Evolutionary conservation across 2,797 vertebrate species (phyloP).

Genomic region (Eulemur rubriventer): DNA sequence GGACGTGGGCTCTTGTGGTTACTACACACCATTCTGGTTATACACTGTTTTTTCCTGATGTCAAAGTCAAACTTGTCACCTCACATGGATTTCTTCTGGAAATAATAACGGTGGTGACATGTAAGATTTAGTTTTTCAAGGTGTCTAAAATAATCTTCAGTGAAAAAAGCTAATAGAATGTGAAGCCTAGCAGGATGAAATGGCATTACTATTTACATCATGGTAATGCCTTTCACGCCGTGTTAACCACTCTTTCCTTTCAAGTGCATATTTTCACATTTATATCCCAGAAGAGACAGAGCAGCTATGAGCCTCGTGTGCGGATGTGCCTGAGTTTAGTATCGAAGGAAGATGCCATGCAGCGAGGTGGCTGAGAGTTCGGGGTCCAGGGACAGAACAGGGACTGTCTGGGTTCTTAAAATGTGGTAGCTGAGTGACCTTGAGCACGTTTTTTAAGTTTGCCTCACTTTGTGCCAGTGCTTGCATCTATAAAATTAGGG

Average conservation of each 20-base stretch:
- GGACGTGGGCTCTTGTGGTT: neutral
- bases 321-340: neutral
- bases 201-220: neutral
- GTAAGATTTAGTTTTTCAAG: constrained; percentile 50
- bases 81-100: neutral
- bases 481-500: neutral
- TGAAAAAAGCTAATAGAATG: constrained; percentile 51
- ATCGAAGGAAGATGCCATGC: neutral
- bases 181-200: constrained; percentile 53
- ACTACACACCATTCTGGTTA: neutral
- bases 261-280: neutral
- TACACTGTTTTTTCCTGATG: neutral
- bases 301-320: neutral
- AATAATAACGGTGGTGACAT: neutral
- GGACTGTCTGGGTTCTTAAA: neutral
- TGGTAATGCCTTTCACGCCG: neutral
- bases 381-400: neutral
- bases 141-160: constrained; percentile 61
- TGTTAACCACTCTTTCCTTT: neutral
- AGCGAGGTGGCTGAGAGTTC: fast-evolving
- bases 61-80: neutral
- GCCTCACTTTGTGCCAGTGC: neutral
- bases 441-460: neutral
- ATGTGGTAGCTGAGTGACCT: neutral
- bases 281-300: constrained; percentile 4